phyloP scores from a whole-genome alignment of 2,797 vertebrate species.

The Enteromius paludinosus region DNA sequence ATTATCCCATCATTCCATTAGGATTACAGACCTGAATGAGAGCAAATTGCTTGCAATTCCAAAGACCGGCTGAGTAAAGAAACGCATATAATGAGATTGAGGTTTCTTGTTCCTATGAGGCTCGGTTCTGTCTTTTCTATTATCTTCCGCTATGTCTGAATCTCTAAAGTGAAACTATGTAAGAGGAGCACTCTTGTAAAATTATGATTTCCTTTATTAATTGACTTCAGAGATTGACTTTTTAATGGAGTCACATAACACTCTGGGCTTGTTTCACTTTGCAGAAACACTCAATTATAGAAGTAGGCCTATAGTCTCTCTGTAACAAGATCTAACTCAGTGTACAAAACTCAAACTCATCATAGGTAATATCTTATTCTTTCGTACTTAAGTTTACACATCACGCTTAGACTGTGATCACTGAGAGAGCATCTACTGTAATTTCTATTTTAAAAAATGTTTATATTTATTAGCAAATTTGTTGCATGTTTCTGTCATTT shows the following conservation, averaged over 20 bases:
- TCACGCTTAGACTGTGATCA: neutral
- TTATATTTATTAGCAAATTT: neutral
- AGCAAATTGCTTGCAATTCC: constrained; percentile 33
- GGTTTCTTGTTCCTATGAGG: constrained; percentile 20
- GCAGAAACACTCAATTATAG: constrained; percentile 14
- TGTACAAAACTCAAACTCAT: neutral
- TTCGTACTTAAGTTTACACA: neutral
- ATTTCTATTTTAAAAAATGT: neutral
- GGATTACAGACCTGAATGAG: constrained; percentile 26
- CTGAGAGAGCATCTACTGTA: neutral
- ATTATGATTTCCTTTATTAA: constrained; percentile 29
- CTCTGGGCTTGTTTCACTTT: neutral
- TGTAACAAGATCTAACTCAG: neutral
- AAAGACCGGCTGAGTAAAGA: constrained; percentile 30
- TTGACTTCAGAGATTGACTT: constrained; percentile 21
- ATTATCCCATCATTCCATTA: constrained; percentile 50
- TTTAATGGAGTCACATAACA: neutral
- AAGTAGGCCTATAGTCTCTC: neutral
- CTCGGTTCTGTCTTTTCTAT: constrained; percentile 21
- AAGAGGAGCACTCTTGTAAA: constrained; percentile 7
- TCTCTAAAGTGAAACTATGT: constrained; percentile 18
- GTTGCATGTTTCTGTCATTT: no score
- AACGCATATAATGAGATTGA: constrained; percentile 48
- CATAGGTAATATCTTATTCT: neutral
- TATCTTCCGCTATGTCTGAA: constrained; percentile 34